These are phyloP conservation scores for Tokudaia tokunoshimensis DNA, from an alignment of 2,797 vertebrate genomes.

Conservation along the genomic window DNA sequence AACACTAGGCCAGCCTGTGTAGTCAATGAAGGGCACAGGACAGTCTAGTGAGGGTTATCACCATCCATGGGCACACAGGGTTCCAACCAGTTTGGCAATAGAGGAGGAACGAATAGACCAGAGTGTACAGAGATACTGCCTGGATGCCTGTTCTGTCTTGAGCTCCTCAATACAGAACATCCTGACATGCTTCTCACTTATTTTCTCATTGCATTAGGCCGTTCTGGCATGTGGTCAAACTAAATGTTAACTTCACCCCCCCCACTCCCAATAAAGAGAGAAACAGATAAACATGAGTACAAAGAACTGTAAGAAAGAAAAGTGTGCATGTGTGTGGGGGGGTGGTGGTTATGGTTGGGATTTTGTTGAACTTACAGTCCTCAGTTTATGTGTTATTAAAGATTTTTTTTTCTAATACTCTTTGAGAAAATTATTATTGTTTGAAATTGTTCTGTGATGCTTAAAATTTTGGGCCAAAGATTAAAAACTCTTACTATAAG, in stretches of 20 bases:
- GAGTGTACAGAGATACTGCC: not conserved
- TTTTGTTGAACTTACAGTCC: not conserved
- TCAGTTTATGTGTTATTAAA: not conserved
- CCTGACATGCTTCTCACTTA: not conserved
- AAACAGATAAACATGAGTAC: not conserved
- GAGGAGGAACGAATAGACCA: not conserved
- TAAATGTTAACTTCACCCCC: not conserved
- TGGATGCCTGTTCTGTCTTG: no score
- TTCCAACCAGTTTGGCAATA: not conserved
- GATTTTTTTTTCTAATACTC: not conserved
- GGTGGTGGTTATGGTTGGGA: not conserved
- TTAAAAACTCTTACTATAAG: not conserved
- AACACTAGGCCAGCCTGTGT: not conserved
- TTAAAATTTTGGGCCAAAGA: not conserved
- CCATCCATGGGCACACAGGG: accelerated
- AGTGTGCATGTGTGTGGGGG: not conserved
- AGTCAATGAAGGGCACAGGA: not conserved
- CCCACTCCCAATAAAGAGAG: not conserved
- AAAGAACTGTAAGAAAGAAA: not conserved
- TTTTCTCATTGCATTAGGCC: not conserved
- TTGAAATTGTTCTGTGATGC: not conserved
- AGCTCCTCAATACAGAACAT: not conserved
- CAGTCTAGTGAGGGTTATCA: not conserved
- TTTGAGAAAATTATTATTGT: not conserved
- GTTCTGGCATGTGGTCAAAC: not conserved